Conservation (phyloP, 2,113 vertebrate genomes). For the Saccopteryx leptura region DNA sequence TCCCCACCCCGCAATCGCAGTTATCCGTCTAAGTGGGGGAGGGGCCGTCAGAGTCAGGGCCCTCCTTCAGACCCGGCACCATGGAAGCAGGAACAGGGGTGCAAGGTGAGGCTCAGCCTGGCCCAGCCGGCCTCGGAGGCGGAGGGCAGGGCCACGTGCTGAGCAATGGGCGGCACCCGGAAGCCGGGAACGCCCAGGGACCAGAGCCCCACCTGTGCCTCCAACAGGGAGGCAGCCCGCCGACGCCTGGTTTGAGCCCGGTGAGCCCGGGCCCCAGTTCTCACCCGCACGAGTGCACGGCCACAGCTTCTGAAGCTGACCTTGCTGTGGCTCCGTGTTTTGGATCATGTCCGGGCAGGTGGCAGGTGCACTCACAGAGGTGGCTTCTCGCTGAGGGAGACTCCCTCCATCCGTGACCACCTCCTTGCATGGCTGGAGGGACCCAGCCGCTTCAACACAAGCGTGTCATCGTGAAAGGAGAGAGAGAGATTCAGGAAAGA, state of each 20-base stretch:
- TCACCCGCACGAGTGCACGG: too few species aligned
- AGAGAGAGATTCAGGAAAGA: background rate
- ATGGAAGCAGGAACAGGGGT: rapidly evolving
- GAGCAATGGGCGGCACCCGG: background rate
- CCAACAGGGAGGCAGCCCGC: background rate
- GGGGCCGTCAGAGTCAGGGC: background rate
- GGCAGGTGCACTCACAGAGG: background rate
- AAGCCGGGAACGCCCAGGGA: too few species aligned
- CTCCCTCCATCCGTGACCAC: rapidly evolving
- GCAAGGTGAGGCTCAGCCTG: rapidly evolving
- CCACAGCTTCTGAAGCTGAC: background rate
- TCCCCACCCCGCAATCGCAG: background rate
- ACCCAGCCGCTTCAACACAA: rapidly evolving
- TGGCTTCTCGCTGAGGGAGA: background rate
- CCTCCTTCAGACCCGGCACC: rapidly evolving
- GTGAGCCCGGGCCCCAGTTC: background rate
- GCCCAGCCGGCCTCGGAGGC: rapidly evolving
- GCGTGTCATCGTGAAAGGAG: background rate
- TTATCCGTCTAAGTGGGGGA: rapidly evolving
- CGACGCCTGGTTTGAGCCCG: background rate
- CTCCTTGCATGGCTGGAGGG: background rate
- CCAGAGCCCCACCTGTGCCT: rapidly evolving
- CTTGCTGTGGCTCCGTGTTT: rapidly evolving
- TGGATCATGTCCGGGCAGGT: rapidly evolving
- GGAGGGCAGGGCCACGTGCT: rapidly evolving